phyloP scores from a whole-genome alignment of 1,140 invertebrate genomes.

The Mercenaria mercenaria region DNA sequence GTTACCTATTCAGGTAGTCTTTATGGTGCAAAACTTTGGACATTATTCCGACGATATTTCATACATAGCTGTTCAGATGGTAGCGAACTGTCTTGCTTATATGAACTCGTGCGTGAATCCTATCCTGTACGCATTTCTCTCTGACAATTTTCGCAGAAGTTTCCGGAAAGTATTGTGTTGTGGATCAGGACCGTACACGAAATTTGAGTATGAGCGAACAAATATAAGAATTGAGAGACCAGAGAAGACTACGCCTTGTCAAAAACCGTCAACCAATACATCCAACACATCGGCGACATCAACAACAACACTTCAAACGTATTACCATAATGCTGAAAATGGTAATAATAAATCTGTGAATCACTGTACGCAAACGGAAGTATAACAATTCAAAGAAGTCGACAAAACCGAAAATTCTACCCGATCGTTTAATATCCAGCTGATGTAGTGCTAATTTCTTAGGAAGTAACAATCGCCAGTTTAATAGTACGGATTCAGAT shows the following conservation, averaged over 20 bases:
- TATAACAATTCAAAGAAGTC: no score
- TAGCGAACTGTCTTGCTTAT: constrained; percentile 96
- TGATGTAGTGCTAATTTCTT: no score
- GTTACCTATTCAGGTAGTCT: constrained; percentile 94
- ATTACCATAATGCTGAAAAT: constrained; percentile 27
- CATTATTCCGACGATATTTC: constrained; percentile 84
- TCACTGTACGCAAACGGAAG: constrained; percentile 55
- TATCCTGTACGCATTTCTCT: constrained; percentile 97
- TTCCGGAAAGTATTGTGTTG: constrained; percentile 90
- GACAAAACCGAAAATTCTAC: no score
- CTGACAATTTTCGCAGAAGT: constrained; percentile 94
- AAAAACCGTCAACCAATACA: neutral
- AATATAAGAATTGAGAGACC: constrained; percentile 67
- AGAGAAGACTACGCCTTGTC: neutral
- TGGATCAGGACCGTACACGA: constrained; percentile 62
- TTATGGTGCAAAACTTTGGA: constrained; percentile 85
- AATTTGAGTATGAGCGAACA: constrained; percentile 82
- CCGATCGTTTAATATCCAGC: no score
- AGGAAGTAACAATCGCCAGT: no score
- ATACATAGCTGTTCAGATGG: constrained; percentile 92
- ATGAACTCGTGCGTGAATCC: constrained; percentile 98
- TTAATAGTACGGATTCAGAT: no score
- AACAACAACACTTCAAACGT: constrained; percentile 43
- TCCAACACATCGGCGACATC: neutral
- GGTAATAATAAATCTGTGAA: constrained; percentile 40